Evolutionary conservation across 2,888 invertebrate species (phyloP).

Genomic region (Zele albiditarsus): DNA sequence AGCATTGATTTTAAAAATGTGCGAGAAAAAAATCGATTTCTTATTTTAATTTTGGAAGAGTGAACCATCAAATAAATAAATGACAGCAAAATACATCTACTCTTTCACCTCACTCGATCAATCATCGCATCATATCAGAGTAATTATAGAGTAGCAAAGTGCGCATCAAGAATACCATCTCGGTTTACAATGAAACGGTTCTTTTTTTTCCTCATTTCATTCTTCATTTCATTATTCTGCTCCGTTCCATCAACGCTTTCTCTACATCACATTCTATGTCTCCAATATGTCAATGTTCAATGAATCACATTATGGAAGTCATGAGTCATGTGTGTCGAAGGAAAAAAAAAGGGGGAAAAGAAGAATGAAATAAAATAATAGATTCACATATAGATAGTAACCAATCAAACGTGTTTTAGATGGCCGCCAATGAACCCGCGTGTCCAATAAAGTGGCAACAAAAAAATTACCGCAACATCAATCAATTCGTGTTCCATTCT

Average conservation of each 20-base stretch:
- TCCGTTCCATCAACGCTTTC: conserved; percentile 1
- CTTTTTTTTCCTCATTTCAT: neutral
- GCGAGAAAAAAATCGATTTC: neutral
- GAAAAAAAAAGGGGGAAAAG: neutral
- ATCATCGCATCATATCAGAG: neutral
- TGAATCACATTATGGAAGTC: neutral
- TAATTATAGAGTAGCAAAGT: conserved; percentile 6
- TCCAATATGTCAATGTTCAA: conserved; percentile 17
- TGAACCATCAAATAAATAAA: neutral
- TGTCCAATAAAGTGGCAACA: neutral
- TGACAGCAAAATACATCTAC: neutral
- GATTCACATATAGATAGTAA: neutral
- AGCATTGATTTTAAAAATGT: neutral
- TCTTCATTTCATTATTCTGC: neutral
- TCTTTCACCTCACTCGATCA: conserved; percentile 2
- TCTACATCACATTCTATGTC: neutral
- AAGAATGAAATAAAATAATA: neutral
- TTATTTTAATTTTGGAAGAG: neutral
- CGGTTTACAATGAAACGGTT: neutral
- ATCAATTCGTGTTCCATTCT: neutral
- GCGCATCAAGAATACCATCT: neutral
- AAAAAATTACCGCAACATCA: conserved; percentile 6
- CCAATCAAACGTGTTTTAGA: neutral
- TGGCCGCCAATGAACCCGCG: neutral
- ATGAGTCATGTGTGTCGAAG: neutral